Evolutionary conservation across 2,888 invertebrate genomes (phyloP), one percentile per base, ranked within the genome.

Genomic region (Diaperis boleti): DNA sequence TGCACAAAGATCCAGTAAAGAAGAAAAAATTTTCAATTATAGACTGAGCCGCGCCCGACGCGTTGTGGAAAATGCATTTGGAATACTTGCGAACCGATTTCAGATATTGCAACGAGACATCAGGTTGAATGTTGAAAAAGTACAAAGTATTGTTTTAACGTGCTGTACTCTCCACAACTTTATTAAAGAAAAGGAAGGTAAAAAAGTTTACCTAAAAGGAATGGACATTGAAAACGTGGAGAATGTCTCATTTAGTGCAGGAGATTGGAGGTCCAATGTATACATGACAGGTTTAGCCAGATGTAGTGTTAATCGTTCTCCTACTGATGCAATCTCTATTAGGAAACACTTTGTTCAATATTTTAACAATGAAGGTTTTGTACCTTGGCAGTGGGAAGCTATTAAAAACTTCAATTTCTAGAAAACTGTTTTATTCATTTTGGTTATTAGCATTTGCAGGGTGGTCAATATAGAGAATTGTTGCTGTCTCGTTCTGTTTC

Each of bases 1-100:
- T 4, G 59, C 50, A 26, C 59, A 52, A 17, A 17, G 59, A 15
- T 35, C 59, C 11, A n/a, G n/a, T 15, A 39, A 1, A 3, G 8
- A n/a, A 18, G 7, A 41, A 37, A 50, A 59, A 22, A 22, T 22
- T 6, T 22, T 22, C 7, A 22, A 22, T 7, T 22, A 22, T 22
- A 22, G 22, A 22, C 7, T 22, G 7, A 22, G 22, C 7, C 22
- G 1, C 7, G 22, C 22, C 7, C 22, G 1, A 22, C 4, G 22
- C 4, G 22, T 22, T 4, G 22, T 22, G 7, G 4, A 6, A 6
- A 6, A n/a, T n/a, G n/a, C n/a, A n/a, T n/a, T n/a, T n/a, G n/a
- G n/a, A n/a, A n/a, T n/a, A n/a, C n/a, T n/a, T 6, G 22, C 22
- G 5, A 22, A 22, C 7, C 4, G 22, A 7, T 22, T 22, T 22